phyloP scores from a whole-genome alignment of 2,113 vertebrate genomes.

The Mionectes macconnelli region DNA sequence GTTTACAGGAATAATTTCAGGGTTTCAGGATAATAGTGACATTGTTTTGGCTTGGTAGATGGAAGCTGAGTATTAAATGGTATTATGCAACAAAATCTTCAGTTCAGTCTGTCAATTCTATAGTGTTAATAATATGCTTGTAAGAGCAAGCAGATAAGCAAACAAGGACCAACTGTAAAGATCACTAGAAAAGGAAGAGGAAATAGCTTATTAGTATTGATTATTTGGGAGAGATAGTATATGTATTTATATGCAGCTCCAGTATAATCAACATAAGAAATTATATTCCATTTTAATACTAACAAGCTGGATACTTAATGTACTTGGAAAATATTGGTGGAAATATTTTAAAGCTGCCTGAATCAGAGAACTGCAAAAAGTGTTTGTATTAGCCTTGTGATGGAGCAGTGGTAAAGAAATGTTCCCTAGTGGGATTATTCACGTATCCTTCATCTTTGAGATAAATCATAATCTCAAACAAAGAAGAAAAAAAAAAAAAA shows the following conservation, averaged over 20 bases:
- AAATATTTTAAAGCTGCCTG: constrained; percentile 32
- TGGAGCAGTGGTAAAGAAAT: constrained; percentile 5
- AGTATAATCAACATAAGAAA: constrained; percentile 56
- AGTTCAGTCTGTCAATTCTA: not conserved
- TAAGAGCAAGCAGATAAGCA: not conserved
- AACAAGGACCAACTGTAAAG: not conserved
- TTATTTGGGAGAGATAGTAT: constrained; percentile 24
- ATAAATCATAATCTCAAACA: constrained; percentile 34
- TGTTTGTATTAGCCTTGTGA: constrained; percentile 32
- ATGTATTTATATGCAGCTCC: not conserved
- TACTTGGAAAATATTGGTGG: constrained; percentile 7
- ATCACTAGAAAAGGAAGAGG: not conserved
- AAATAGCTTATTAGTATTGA: constrained; percentile 31
- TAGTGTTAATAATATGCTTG: not conserved
- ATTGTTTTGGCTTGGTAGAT: not conserved
- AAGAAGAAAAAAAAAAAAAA: not conserved
- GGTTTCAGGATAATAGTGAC: not conserved
- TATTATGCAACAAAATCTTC: not conserved
- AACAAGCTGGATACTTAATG: constrained; percentile 17
- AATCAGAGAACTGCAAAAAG: constrained; percentile 44
- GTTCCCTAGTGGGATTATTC: not conserved
- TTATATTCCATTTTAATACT: constrained; percentile 44
- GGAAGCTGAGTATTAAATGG: not conserved
- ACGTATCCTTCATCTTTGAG: not conserved
- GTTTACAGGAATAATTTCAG: not conserved